Evolutionary conservation across 2,888 invertebrate genomes (phyloP), one percentile per base, ranked within the genome.

Genomic region (Protophormia terraenovae): DNA sequence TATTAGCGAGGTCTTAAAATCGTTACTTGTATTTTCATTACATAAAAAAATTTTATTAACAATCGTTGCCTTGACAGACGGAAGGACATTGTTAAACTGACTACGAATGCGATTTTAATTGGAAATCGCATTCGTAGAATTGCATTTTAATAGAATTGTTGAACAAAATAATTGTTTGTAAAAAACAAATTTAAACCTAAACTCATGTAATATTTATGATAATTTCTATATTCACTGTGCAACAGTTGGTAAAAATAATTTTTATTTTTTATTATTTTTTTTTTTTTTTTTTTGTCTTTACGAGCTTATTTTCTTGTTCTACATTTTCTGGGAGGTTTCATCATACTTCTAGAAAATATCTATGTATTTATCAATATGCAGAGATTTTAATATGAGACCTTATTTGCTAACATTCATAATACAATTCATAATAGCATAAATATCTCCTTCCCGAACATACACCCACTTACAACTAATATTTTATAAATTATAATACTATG

Each of bases 331-430:
- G 41, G 35, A 24, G 35, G 16, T 69, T 78, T 69, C 14, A 60
- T 69, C 67, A 78, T 35, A 47, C 67, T 19, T 32, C 47, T 4
- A 29, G 32, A 16, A 22, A 45, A 22, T 47, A 50, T 41, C 67
- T 32, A 53, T 67, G 50, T 22, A 50, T 50, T 50, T 69, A 12
- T n/a, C 16, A 60, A 60, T 35, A 60, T 62, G n/a, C 6, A 53
- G 24, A 24, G 24, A 24, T 53, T 24, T 14, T 27, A 53, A 24
- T 6, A 10, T 24, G 53, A 27, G 53, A 47, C 19, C 47, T 47
- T 47, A 47, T 47, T 47, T 47, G 16, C 1, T 47, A 24, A 14
- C n/a, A 53, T 24, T 3, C 24, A 53, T 35, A 22, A 3, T n/a
- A n/a, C n/a, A n/a, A 32, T 27, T 12, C 27, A 29, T 4, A 10